A percentile compares a stretch with the other conserved stretches of the same genome.
Evolutionary conservation across 2,113 vertebrate species (phyloP).

Genomic region (Pseudorhombus dupliciocellatus): DNA sequence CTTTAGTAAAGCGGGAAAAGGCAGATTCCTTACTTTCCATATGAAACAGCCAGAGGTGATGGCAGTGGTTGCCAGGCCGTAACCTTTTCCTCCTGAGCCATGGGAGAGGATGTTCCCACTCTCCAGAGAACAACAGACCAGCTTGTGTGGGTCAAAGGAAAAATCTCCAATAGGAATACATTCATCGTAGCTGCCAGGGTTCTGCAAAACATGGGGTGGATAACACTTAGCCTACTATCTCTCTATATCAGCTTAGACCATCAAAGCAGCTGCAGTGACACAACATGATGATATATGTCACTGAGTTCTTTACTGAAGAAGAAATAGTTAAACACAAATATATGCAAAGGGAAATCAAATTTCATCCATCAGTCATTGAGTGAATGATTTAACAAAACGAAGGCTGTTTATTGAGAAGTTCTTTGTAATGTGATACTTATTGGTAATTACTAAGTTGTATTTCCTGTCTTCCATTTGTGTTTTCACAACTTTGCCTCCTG

Average conservation of each 20-base stretch:
- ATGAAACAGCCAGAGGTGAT: conserved; percentile 85
- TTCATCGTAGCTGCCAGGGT: conserved; percentile 76
- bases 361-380: too few relatives aligned
- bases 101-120: conserved; percentile 84
- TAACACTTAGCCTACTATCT: conserved; percentile 9
- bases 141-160: conserved; percentile 85
- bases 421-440: conserved; percentile 2
- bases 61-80: conserved; percentile 82
- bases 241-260: not conserved
- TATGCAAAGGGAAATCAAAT: too few relatives aligned
- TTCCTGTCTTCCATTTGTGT: not conserved
- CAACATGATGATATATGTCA: too few relatives aligned
- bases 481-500: not conserved
- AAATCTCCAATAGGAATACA: conserved; percentile 85
- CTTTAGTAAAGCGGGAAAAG: not conserved
- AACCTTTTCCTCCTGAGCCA: conserved; percentile 84
- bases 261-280: not conserved
- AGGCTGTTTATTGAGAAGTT: not conserved
- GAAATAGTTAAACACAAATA: too few relatives aligned
- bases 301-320: too few relatives aligned
- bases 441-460: not conserved
- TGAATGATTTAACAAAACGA: too few relatives aligned
- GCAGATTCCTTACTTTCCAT: conserved; percentile 77
- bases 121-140: conserved; percentile 82
- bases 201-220: conserved; percentile 51